A percentile compares a stretch with the other conserved stretches of the same genome.
Conservation (phyloP, 2,888 invertebrate species). For the Eugnorisma glareosa region DNA sequence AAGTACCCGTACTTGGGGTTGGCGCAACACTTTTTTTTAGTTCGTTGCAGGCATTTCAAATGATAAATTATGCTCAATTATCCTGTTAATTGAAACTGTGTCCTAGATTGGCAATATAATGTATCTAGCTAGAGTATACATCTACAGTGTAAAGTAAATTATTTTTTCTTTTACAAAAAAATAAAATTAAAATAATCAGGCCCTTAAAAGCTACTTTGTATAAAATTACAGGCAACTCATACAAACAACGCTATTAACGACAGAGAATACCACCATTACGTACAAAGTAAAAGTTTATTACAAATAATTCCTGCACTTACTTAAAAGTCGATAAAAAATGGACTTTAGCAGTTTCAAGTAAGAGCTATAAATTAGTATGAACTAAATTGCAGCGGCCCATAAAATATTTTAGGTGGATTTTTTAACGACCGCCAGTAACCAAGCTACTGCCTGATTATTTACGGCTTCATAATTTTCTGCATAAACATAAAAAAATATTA, state of each 20-base stretch:
- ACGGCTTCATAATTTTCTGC: slow-evolving; percentile 41
- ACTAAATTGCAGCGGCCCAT: slow-evolving; percentile 45
- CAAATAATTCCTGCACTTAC: slow-evolving; percentile 31
- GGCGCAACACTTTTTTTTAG: too few relatives aligned
- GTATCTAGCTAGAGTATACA: too few relatives aligned
- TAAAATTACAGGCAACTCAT: not conserved
- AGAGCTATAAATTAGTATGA: slow-evolving; percentile 29
- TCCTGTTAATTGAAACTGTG: not conserved
- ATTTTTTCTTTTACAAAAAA: not conserved
- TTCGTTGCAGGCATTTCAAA: too few relatives aligned
- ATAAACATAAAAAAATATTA: slow-evolving; percentile 5
- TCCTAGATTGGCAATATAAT: not conserved
- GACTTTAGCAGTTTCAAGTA: slow-evolving; percentile 18
- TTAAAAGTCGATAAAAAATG: slow-evolving; percentile 30
- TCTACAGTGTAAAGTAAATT: not conserved
- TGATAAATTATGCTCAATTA: not conserved
- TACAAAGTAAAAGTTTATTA: slow-evolving; percentile 22
- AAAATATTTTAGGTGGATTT: slow-evolving; percentile 39
- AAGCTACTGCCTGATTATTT: slow-evolving; percentile 21
- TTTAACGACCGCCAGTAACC: slow-evolving; percentile 19
- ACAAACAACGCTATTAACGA: not conserved
- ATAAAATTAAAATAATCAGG: not conserved
- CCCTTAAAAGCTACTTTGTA: not conserved
- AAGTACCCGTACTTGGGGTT: too few relatives aligned
- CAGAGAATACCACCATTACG: not conserved